These are phyloP conservation scores for Prionailurus viverrinus DNA, from an alignment of 2,113 vertebrate genomes.

Conservation along the genomic window DNA sequence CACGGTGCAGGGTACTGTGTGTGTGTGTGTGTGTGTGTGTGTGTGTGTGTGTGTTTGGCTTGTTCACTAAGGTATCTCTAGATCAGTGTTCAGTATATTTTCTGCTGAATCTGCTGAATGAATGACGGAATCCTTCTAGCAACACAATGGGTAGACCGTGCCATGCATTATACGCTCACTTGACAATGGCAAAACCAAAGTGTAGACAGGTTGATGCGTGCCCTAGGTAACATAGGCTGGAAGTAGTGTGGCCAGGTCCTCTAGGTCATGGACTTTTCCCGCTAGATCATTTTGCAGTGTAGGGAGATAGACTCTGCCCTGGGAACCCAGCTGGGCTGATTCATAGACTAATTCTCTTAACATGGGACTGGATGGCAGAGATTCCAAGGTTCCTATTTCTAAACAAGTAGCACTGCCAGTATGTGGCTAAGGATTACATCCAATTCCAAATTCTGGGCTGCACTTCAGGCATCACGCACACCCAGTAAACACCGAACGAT, in stretches of 20 bases:
- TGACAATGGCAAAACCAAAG: not conserved
- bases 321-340: not conserved
- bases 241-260: not conserved
- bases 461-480: not conserved
- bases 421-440: constrained; percentile 26
- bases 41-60: not conserved
- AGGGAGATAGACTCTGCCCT: not conserved
- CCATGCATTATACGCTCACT: not conserved
- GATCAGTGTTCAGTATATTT: not conserved
- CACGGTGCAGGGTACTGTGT: not conserved
- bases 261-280: not conserved
- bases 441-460: constrained; percentile 60
- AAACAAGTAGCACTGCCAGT: constrained; percentile 38
- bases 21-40: not conserved
- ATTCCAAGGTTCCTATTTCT: constrained; percentile 52
- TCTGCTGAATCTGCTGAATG: not conserved
- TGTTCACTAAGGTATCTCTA: not conserved
- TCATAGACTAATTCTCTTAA: constrained; percentile 23
- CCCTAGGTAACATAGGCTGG: not conserved
- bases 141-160: not conserved
- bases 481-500: not conserved
- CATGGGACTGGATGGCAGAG: not conserved
- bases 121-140: not conserved
- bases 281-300: not conserved
- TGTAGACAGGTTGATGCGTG: not conserved